phyloP scores from a whole-genome alignment of 1,140 invertebrate species.

The Wasmannia auropunctata region DNA sequence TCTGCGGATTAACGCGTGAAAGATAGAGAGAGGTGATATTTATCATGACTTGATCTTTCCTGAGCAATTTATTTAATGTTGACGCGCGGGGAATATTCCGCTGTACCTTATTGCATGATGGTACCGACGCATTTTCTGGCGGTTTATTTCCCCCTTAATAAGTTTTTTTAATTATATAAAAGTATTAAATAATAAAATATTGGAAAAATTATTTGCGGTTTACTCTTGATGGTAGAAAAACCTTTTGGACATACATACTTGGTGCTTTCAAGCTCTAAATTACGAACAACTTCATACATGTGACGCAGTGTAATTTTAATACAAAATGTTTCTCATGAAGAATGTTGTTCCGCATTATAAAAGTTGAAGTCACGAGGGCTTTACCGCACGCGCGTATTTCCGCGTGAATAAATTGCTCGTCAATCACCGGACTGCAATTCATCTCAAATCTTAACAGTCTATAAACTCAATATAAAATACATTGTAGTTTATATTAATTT shows the following conservation, averaged over 20 bases:
- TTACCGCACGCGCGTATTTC: neutral
- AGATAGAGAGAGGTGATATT: slow-evolving; percentile 20
- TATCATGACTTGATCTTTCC: slow-evolving; percentile 25
- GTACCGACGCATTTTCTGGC: neutral
- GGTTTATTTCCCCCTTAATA: neutral
- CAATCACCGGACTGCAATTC: neutral
- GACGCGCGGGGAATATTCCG: neutral
- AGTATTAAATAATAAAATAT: neutral
- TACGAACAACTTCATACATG: neutral
- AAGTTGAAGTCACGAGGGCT: slow-evolving; percentile 1
- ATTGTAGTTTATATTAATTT: neutral
- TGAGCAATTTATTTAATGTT: slow-evolving; percentile 37
- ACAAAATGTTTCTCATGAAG: slow-evolving; percentile 16
- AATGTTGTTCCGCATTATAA: slow-evolving; percentile 27
- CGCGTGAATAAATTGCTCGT: slow-evolving; percentile 19
- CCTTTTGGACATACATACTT: neutral
- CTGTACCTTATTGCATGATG: neutral
- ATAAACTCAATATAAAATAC: neutral
- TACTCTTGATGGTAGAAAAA: neutral
- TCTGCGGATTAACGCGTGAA: slow-evolving; percentile 5
- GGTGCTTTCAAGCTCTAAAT: neutral
- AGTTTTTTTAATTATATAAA: neutral
- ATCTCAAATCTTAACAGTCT: neutral
- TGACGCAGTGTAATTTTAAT: neutral
- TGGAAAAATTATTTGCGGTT: too few species aligned